Base-by-base conservation (phyloP, 1,140 invertebrate genomes). In the Ganaspis sp. region DNA sequence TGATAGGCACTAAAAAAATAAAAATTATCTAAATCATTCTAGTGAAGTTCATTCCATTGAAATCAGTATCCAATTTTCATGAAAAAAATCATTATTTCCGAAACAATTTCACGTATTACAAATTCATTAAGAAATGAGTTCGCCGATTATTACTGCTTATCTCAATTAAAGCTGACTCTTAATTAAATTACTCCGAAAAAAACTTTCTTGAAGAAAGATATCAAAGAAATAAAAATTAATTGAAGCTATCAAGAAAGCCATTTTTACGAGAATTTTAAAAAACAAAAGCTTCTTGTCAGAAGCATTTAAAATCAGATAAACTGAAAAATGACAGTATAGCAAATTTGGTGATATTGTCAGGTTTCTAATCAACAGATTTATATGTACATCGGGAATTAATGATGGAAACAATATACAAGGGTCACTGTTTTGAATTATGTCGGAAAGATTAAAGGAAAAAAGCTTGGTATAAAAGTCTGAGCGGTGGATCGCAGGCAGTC, bases 381-480 rank as follows among this genome's bases (percentile, higher is more conserved):
- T 64, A 6, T 64, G 12, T 58, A 19, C 23, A 26, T 26, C 12
- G 54, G 4, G 19, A 64, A 26, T 11, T 26, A 1, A 64, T 64
- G 26, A 34, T 34, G 29, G 6, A 64, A 64, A 64, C 58, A 64
- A 64, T 64, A 64, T 64, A 29, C 58, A 64, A 29, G 58, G 58
- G 58, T 64, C 58, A 64, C 58, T 5, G 21, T 64, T 29, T 64
- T 64, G 23, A 64, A 34, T 42, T 69, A 19, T 29, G n/a, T 12
- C 1, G 34, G 34, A 12, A 69, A 40, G 73, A 74, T 74, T 74
- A 54, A 21, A 40, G 37, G 40, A 26, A 38, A 29, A 40, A 69
- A 29, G 34, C 37, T 42, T 42, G 64, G 75, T 81, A 81, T 81
- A 81, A 78, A 78, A 72, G 75, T 73, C 74, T 15, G 42, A 49